Base-by-base conservation (phyloP, 2,797 vertebrate species). In the Percopsis omiscomaycus region DNA sequence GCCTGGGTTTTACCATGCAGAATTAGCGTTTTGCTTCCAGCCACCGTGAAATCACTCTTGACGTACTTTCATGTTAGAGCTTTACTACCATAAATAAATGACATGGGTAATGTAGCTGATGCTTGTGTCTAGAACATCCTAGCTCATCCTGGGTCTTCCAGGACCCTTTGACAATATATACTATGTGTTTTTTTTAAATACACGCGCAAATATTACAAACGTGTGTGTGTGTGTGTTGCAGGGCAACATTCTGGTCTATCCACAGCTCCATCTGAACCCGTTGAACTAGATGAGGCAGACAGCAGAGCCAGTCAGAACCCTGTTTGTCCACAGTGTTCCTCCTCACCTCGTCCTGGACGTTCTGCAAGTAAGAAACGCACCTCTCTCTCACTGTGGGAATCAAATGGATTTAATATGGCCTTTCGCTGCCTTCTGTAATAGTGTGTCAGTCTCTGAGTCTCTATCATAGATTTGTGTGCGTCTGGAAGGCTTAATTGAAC, bases 291-390 rank as follows among this genome's bases (percentile, higher is more conserved):
- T 37, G 77, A 82, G 54, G 46, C 66, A 27, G 78, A 86, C 61
- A 0, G 55, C 55, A 58, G 51, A 64, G 30, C 30, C 5, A 14
- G 2, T 29, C 45, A 0, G 28, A n/a, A 28, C 66, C 16, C 37
- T 61, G 28, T 64, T 16, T 81, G 84, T 80, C 59, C 66, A 48
- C 68, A 51, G 3, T 76, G 80, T 73, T 53, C 46, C 9, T 56
- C 37, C 9, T 55, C 61, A 3, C 12, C 1, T 65, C 47, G 12
- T 51, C 16, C 9, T 53, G 65, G 55, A 16, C 59, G 4, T 44
- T 8, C 69, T 46, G 51, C 74, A 54, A 13, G 86, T 87, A 55
- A 79, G 69, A 14, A 13, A 29, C 13, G 1, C 29, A 49, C 8
- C 37, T 64, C 45, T 66, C 4, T 37, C 42, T 4, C 16, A 2